phyloP scores from a whole-genome alignment of 1,140 invertebrate species.

The Drosophila malerkotliana region DNA sequence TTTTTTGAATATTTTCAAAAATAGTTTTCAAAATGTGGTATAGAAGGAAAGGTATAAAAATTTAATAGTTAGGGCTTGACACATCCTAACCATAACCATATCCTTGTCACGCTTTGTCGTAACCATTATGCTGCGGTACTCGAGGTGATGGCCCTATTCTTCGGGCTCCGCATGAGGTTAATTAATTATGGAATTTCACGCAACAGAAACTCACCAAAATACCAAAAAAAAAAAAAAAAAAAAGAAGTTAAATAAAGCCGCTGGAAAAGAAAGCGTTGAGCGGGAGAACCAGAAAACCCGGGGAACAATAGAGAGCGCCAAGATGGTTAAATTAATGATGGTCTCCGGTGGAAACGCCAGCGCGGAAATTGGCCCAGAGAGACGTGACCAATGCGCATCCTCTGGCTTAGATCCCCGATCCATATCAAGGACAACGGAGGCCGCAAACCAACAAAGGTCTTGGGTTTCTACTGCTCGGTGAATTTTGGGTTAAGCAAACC shows the following conservation, averaged over 20 bases:
- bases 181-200: constrained; percentile 82
- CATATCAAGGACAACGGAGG: constrained; percentile 74
- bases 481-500: constrained; percentile 64
- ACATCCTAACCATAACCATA: constrained; percentile 37
- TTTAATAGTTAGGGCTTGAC: not conserved
- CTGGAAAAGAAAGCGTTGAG: constrained; percentile 53
- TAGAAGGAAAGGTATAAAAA: no score
- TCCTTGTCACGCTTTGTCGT: constrained; percentile 70
- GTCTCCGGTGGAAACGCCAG: constrained; percentile 62
- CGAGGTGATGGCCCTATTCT: constrained; percentile 23
- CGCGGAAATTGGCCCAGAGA: constrained; percentile 57
- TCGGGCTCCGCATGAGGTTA: constrained; percentile 57
- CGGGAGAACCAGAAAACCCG: constrained; percentile 9
- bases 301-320: constrained; percentile 56
- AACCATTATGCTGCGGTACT: constrained; percentile 17
- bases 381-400: constrained; percentile 56
- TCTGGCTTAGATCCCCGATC: constrained; percentile 15
- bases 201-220: constrained; percentile 54
- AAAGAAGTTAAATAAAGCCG: constrained; percentile 38
- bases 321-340: constrained; percentile 71
- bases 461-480: constrained; percentile 73
- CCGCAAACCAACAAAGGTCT: constrained; percentile 63
- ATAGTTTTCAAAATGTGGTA: no score
- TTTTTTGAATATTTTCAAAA: no score
- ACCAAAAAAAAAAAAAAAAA: constrained; percentile 6